A percentile compares a stretch with the other conserved stretches of the same genome.
Evolutionary conservation across 2,797 vertebrate genomes (phyloP).

Genomic region (Artibeus lituratus): DNA sequence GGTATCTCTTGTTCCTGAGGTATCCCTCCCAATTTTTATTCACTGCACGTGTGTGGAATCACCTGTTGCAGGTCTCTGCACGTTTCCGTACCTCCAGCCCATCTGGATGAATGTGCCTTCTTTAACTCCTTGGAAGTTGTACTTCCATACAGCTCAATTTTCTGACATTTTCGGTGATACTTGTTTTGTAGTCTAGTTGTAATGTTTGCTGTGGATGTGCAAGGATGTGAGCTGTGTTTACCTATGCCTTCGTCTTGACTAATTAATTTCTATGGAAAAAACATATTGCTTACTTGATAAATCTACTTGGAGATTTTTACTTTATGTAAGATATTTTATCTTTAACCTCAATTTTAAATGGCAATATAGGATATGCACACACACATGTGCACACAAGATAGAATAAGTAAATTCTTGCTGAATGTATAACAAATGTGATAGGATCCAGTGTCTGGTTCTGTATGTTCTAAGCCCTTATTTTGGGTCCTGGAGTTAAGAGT

Average conservation of each 20-base stretch:
- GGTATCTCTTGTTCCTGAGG: background rate
- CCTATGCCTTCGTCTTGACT: background rate
- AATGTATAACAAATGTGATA: background rate
- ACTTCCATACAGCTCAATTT: background rate
- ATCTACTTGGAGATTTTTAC: conserved; percentile 5
- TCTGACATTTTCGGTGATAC: background rate
- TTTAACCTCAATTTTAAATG: background rate
- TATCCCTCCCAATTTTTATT: background rate
- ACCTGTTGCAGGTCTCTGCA: background rate
- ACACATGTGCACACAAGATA: background rate
- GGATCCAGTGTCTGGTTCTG: background rate
- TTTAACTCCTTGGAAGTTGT: background rate
- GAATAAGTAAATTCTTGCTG: background rate
- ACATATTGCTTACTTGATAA: background rate
- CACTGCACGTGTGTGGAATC: background rate
- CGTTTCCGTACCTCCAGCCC: background rate
- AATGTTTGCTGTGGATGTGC: background rate
- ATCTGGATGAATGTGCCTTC: background rate
- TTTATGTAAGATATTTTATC: background rate
- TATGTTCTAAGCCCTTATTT: background rate
- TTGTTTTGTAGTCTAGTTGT: background rate
- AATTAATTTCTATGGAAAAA: background rate
- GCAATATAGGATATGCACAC: background rate
- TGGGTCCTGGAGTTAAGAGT: background rate
- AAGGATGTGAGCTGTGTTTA: background rate